Evolutionary conservation across 1,140 invertebrate genomes (phyloP).

Genomic region (Rhopalosiphum maidis): DNA sequence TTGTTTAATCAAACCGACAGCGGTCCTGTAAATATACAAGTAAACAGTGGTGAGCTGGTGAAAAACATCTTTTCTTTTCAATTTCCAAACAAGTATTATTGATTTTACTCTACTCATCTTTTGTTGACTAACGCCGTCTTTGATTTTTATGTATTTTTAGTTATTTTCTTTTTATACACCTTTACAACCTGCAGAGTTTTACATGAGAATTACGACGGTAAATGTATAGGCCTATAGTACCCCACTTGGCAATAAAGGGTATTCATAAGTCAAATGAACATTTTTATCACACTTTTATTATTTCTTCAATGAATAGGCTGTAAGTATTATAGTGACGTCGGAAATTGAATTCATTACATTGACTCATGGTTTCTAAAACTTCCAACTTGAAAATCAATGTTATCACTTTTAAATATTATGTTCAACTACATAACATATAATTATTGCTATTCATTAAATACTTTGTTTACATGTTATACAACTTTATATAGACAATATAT

Average conservation of each 20-base stretch:
- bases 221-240: background rate
- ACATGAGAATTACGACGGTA: background rate
- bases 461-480: background rate
- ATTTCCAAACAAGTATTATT: background rate
- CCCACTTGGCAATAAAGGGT: background rate
- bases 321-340: background rate
- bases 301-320: too few species aligned
- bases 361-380: background rate
- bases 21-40: background rate
- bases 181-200: background rate
- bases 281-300: too few species aligned
- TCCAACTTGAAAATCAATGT: background rate
- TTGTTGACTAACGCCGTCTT: background rate
- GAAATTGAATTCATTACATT: background rate
- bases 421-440: background rate
- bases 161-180: background rate
- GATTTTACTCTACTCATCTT: background rate
- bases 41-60: background rate
- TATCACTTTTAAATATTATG: background rate
- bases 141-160: conserved; percentile 2
- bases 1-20: background rate
- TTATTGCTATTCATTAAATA: background rate
- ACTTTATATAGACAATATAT: background rate
- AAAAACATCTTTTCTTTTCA: background rate
- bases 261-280: background rate